Conservation (phyloP, 2,888 invertebrate genomes). For the Hirtodrosophila duncani region DNA sequence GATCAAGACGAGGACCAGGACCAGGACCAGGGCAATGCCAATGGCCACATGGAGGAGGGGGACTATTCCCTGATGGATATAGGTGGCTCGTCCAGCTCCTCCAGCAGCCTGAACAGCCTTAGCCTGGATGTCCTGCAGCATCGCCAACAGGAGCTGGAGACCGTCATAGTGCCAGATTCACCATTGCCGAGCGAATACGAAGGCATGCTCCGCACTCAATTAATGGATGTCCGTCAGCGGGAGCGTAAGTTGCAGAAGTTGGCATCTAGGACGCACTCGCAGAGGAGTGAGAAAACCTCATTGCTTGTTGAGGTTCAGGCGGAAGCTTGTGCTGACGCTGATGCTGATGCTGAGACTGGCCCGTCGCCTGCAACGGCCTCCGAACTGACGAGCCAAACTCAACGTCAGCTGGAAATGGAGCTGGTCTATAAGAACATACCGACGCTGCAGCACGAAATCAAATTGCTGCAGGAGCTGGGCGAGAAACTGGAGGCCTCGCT, state of each 20-base stretch:
- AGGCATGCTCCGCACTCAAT: neutral
- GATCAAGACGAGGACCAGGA: neutral
- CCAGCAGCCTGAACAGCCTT: conserved; percentile 7
- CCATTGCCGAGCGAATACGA: neutral
- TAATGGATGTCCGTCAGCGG: conserved; percentile 15
- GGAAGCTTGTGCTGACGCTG: too few relatives aligned
- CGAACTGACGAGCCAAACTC: too few relatives aligned
- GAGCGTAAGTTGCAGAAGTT: conserved; percentile 12
- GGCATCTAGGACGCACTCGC: conserved; percentile 5
- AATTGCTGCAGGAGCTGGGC: conserved; percentile 60
- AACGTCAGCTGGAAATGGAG: conserved; percentile 48
- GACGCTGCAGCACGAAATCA: conserved; percentile 67
- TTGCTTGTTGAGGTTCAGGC: too few relatives aligned
- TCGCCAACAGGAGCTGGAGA: neutral
- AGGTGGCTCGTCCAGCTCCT: neutral
- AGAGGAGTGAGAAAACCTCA: too few relatives aligned
- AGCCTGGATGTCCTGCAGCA: conserved; percentile 2
- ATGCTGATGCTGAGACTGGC: too few relatives aligned
- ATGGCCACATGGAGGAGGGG: too few relatives aligned
- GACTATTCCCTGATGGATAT: neutral
- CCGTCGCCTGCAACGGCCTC: too few relatives aligned
- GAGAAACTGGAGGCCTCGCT: conserved; percentile 66
- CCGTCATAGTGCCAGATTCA: neutral
- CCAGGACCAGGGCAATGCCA: too few relatives aligned
- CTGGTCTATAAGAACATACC: conserved; percentile 68